Conservation (phyloP, 2,113 vertebrate genomes). For the Anolis carolinensis region DNA sequence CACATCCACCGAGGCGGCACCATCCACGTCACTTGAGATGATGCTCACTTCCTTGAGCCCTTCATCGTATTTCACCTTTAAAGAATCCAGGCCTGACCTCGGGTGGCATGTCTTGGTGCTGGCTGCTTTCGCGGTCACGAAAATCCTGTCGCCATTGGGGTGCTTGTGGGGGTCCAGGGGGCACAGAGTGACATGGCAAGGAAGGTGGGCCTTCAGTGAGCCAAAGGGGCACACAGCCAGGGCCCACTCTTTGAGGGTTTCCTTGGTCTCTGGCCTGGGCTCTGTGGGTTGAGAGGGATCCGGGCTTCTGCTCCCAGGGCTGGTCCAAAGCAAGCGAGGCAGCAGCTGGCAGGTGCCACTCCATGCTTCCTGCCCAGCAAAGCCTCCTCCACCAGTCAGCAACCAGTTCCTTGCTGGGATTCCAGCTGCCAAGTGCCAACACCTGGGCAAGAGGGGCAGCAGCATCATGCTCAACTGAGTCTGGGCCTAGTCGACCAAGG, state of each 20-base stretch:
- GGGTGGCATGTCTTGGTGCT: slow-evolving; percentile 42
- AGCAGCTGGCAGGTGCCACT: background rate
- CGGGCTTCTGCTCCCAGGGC: background rate
- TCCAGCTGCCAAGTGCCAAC: slow-evolving; percentile 9
- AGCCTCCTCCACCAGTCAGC: background rate
- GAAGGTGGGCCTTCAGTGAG: slow-evolving; percentile 77
- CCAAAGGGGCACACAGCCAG: slow-evolving; percentile 82
- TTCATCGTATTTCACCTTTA: slow-evolving; percentile 82
- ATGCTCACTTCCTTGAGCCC: slow-evolving; percentile 77
- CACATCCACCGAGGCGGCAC: slow-evolving; percentile 78
- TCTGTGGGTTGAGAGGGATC: background rate
- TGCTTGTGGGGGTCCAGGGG: slow-evolving; percentile 82
- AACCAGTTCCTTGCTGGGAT: background rate
- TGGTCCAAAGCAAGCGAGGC: background rate
- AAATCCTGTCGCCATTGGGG: slow-evolving; percentile 79
- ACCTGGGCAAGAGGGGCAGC: background rate
- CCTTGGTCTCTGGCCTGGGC: background rate
- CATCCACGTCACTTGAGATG: slow-evolving; percentile 65
- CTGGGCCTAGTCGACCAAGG: background rate
- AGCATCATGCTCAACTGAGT: too few relatives aligned
- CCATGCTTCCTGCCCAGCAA: background rate
- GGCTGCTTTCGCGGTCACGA: slow-evolving; percentile 73
- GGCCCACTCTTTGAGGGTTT: slow-evolving; percentile 76
- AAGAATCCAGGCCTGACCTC: slow-evolving; percentile 49
- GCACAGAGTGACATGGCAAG: slow-evolving; percentile 80